Evolutionary conservation across 1,140 invertebrate species (phyloP), one percentile per base, ranked within the genome.

Genomic region (Phymastichus coffea): DNA sequence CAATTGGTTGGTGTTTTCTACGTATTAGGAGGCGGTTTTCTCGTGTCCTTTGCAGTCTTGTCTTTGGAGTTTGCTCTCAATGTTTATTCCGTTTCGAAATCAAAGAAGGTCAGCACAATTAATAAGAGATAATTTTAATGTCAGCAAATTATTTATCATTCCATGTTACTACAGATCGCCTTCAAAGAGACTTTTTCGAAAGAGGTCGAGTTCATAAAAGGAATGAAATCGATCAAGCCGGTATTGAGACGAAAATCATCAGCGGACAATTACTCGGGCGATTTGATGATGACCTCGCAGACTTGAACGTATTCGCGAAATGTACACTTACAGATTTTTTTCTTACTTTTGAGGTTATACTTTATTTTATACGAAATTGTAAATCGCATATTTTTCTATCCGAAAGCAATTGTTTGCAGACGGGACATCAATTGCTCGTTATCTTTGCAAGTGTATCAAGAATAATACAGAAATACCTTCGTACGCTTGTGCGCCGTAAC

Each of bases 271-370:
- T 38, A 40, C 15, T 60, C 57, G n/a, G 47, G 57, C 33, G 30
- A 60, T 44, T 60, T 30, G 9, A 60, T 51, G 14, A 53, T 60
- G 41, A 54, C 57, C 10, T 54, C 57, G n/a, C n/a, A n/a, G n/a
- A n/a, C n/a, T n/a, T n/a, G n/a, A n/a, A n/a, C n/a, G n/a, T n/a
- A n/a, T n/a, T n/a, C n/a, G n/a, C n/a, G n/a, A n/a, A n/a, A n/a
- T n/a, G n/a, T n/a, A n/a, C n/a, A n/a, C n/a, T n/a, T n/a, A n/a
- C n/a, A n/a, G n/a, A n/a, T n/a, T n/a, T n/a, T n/a, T n/a, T n/a
- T n/a, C n/a, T n/a, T n/a, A n/a, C n/a, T n/a, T n/a, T n/a, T n/a
- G n/a, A n/a, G n/a, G n/a, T n/a, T n/a, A n/a, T n/a, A n/a, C n/a
- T n/a, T n/a, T n/a, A n/a, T n/a, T n/a, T n/a, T n/a, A n/a, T n/a